Percentiles rank a stretch among this genome's conserved stretches.
These are phyloP conservation scores for Syngnathus acus DNA, from an alignment of 2,797 vertebrate species.

Conservation along the genomic window DNA sequence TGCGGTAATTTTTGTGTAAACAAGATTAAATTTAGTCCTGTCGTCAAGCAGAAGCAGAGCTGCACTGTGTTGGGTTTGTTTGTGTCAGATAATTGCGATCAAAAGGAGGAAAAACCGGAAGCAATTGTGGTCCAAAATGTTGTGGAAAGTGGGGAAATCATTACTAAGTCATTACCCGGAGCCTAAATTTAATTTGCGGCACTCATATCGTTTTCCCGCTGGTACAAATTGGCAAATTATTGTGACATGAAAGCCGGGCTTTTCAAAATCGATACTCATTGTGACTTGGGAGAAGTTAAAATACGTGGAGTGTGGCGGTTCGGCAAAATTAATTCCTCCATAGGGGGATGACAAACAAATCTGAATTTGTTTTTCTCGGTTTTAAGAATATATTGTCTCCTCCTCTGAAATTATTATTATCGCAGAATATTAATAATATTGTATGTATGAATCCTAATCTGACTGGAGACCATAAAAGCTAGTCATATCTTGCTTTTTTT, in stretches of 20 bases:
- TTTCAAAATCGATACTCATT: background rate
- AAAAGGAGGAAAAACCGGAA: background rate
- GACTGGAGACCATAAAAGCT: background rate
- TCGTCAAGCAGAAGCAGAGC: too few species aligned
- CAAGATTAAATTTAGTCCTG: too few species aligned
- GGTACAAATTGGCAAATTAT: background rate
- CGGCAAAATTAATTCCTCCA: background rate
- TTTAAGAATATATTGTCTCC: background rate
- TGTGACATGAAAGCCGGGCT: background rate
- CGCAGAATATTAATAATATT: background rate
- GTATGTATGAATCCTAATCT: background rate
- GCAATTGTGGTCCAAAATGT: background rate
- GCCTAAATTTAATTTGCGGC: conserved; percentile 5
- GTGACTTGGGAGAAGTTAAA: background rate
- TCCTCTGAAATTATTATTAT: too few species aligned
- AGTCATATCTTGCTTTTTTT: background rate
- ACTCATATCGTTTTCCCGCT: background rate
- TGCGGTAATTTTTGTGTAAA: too few species aligned
- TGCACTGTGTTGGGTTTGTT: too few species aligned
- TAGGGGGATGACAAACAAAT: conserved; percentile 11
- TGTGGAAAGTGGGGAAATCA: background rate
- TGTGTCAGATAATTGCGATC: too few species aligned
- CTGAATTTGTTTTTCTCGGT: background rate
- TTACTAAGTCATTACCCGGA: background rate
- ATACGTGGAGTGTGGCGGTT: background rate